Evolutionary conservation across 2,113 vertebrate genomes (phyloP).

Genomic region (Thomomys bottae): DNA sequence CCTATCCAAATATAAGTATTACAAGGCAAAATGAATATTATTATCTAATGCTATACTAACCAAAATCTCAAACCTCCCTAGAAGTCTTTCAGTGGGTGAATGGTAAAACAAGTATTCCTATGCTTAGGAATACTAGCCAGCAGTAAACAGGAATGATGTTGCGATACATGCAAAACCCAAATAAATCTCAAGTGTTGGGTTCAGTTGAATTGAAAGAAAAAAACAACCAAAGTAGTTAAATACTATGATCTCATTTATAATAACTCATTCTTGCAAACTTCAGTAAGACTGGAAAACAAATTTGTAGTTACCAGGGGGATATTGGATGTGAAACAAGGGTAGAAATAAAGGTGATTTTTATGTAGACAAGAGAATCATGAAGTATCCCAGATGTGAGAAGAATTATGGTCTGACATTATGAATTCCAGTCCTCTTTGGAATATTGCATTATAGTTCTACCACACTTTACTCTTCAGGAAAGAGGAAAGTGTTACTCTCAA

Average conservation of each 20-base stretch:
- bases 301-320: background rate
- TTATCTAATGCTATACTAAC: background rate
- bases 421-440: background rate
- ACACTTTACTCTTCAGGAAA: background rate
- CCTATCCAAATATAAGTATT: background rate
- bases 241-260: background rate
- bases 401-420: background rate
- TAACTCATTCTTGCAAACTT: background rate
- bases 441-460: background rate
- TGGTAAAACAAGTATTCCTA: background rate
- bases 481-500: background rate
- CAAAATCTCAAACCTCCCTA: background rate
- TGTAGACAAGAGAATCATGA: background rate
- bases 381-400: background rate
- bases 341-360: background rate
- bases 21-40: no score
- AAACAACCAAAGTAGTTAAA: background rate
- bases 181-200: background rate
- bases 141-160: background rate
- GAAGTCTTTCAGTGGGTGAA: background rate
- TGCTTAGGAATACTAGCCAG: background rate
- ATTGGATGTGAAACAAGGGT: background rate
- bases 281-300: background rate
- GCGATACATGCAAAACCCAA: background rate
- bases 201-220: background rate